Evolutionary conservation across 2,113 vertebrate species (phyloP), one percentile per base, ranked within the genome.

Genomic region (Etia nguti): DNA sequence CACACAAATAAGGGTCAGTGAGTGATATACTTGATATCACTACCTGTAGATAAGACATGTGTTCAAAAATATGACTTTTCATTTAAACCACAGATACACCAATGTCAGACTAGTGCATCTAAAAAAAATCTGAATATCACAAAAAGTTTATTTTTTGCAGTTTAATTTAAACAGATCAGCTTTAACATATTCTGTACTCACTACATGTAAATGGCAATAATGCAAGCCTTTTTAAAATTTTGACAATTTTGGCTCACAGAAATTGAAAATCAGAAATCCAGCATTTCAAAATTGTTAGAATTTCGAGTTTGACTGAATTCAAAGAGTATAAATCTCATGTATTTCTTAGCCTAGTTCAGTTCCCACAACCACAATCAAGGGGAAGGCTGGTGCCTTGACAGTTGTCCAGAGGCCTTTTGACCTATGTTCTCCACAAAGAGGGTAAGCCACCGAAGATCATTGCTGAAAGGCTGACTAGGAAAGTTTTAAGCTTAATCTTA

Each of bases 381-480:
- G 3, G 43, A 31, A 50, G 70, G 4, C 2, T 50, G 70, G 5
- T 50, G 41, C 29, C 70, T 2, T 8, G 43, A 50, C 34, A 13
- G 18, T 2, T 20, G 31, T 57, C 26, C 26, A 60, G 57, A 31
- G 31, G 26, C 24, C 16, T 16, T 38, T 43, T 70, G 38, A 70
- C 65, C 36, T 9, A 43, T 5, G n/a, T 13, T 24, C 65, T 70
- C 12, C 38, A 70, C 65, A 70, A 70, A 38, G n/a, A 70, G 38
- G n/a, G 65, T 43, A 43, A 43, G 41, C 12, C 65, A 43, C 38
- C 1, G 8, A 43, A 26, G 38, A 43, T 1, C 38, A 10, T 0
- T 43, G 65, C 38, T 24, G 38, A 70, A 43, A 26, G 38, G 65
- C 65, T 4, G 60, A 18, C 60, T n/a, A 65, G 60, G 60, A 38